These are phyloP conservation scores for Salvelinus alpinus DNA, from an alignment of 2,113 vertebrate species.

Conservation along the genomic window DNA sequence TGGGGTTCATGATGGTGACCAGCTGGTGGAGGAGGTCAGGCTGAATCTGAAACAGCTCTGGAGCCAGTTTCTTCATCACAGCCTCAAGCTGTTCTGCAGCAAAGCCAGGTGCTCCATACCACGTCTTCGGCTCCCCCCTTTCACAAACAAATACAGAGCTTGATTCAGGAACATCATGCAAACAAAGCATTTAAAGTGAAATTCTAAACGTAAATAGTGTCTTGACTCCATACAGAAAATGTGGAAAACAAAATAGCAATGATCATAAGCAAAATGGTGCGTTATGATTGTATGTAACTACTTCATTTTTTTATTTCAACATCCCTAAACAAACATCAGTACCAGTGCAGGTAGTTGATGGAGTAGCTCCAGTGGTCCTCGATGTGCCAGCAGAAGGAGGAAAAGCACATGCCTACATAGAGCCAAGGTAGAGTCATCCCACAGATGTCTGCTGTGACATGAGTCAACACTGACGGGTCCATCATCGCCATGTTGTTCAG, in stretches of 20 bases:
- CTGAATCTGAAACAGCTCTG: constrained; percentile 95
- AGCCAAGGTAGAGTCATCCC: constrained; percentile 99
- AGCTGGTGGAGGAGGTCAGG: constrained; percentile 97
- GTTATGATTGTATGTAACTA: background rate
- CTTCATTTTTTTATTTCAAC: no score
- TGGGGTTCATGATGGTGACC: constrained; percentile 99
- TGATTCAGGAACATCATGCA: background rate
- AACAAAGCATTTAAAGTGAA: no score
- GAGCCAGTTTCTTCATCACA: constrained; percentile 97
- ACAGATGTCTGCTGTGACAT: constrained; percentile 96
- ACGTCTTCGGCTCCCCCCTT: constrained; percentile 99
- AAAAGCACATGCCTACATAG: constrained; percentile 99
- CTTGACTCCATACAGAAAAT: no score
- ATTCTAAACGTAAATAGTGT: no score
- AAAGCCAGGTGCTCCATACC: constrained; percentile 96
- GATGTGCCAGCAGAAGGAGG: constrained; percentile 99
- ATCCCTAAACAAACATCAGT: constrained; percentile 30
- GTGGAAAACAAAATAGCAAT: no score
- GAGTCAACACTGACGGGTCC: constrained; percentile 93
- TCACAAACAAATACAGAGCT: background rate
- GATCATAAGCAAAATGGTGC: no score
- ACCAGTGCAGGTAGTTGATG: constrained; percentile 99
- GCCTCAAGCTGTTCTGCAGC: constrained; percentile 94
- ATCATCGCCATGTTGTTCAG: constrained; percentile 98
- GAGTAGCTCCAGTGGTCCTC: constrained; percentile 99